These are phyloP conservation scores for Xestia ashworthii DNA, from an alignment of 2,888 invertebrate species.

Conservation along the genomic window DNA sequence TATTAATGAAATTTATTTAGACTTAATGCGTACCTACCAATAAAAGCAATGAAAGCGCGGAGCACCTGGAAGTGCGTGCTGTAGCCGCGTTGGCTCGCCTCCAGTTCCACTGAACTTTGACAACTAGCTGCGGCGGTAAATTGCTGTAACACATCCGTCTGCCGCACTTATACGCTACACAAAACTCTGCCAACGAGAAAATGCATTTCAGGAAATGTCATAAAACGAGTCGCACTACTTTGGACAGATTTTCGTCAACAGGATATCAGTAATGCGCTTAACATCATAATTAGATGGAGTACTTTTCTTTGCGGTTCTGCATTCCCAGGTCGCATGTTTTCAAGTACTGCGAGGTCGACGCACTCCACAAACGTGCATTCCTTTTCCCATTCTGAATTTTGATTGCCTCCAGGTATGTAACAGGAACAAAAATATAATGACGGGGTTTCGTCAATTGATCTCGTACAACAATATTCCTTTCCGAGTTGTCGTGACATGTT, in stretches of 20 bases:
- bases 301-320: slow-evolving; percentile 53
- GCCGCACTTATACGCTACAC: slow-evolving; percentile 61
- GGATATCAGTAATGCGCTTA: slow-evolving; percentile 38
- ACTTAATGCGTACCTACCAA: slow-evolving; percentile 69
- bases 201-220: slow-evolving; percentile 56
- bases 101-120: slow-evolving; percentile 90
- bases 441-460: slow-evolving; percentile 75
- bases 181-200: slow-evolving; percentile 51
- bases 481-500: slow-evolving; percentile 73
- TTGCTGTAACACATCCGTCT: slow-evolving; percentile 77
- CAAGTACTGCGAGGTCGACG: slow-evolving; percentile 76
- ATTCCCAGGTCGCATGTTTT: slow-evolving; percentile 63
- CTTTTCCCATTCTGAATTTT: slow-evolving; percentile 78
- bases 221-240: slow-evolving; percentile 46
- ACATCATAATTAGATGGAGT: slow-evolving; percentile 47
- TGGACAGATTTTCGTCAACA: slow-evolving; percentile 34
- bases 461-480: slow-evolving; percentile 75
- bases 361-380: slow-evolving; percentile 76
- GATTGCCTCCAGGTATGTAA: slow-evolving; percentile 76
- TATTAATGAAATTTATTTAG: slow-evolving; percentile 69
- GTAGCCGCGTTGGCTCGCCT: slow-evolving; percentile 84
- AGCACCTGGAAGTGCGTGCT: slow-evolving; percentile 86
- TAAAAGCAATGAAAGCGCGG: slow-evolving; percentile 73
- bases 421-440: slow-evolving; percentile 78
- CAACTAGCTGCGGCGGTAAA: slow-evolving; percentile 81